These are phyloP conservation scores for Hyperopisus bebe DNA, from an alignment of 2,113 vertebrate genomes.

Conservation along the genomic window DNA sequence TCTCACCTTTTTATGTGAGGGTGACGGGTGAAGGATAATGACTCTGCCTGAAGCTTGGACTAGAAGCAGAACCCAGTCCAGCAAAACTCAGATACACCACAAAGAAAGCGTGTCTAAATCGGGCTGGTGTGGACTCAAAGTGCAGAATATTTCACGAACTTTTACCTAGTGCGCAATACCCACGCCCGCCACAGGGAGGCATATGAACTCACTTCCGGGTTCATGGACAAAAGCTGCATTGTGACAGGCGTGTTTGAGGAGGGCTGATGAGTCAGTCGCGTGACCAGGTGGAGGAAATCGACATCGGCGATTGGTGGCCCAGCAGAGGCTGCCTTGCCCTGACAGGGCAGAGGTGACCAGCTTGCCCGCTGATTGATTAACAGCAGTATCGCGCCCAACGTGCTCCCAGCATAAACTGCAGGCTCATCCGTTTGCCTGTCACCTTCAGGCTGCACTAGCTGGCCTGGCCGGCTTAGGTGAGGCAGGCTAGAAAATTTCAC, in stretches of 20 bases:
- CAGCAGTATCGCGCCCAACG: not conserved
- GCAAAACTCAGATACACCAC: not conserved
- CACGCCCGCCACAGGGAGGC: not conserved
- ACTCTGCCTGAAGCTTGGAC: not conserved
- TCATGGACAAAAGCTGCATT: not conserved
- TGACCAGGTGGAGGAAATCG: not conserved
- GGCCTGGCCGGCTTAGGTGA: not conserved
- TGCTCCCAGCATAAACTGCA: not conserved
- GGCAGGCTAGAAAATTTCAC: not conserved
- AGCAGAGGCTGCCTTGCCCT: not conserved
- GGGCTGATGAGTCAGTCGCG: not conserved
- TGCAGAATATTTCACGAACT: not conserved
- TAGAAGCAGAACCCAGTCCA: not conserved
- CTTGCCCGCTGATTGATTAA: not conserved
- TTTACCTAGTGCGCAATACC: not conserved
- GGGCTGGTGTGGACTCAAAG: not conserved
- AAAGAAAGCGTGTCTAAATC: not conserved
- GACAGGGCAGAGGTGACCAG: not conserved
- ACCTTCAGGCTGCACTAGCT: not conserved
- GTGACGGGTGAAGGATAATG: too few species aligned
- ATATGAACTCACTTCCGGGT: not conserved
- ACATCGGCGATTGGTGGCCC: too few species aligned
- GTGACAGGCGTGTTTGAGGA: not conserved
- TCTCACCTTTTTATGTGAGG: not conserved
- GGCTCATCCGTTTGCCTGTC: not conserved